Percentiles rank a stretch among this genome's conserved stretches.
Evolutionary conservation across 2,888 invertebrate genomes (phyloP).

Genomic region (Eucriotettix oculatus): DNA sequence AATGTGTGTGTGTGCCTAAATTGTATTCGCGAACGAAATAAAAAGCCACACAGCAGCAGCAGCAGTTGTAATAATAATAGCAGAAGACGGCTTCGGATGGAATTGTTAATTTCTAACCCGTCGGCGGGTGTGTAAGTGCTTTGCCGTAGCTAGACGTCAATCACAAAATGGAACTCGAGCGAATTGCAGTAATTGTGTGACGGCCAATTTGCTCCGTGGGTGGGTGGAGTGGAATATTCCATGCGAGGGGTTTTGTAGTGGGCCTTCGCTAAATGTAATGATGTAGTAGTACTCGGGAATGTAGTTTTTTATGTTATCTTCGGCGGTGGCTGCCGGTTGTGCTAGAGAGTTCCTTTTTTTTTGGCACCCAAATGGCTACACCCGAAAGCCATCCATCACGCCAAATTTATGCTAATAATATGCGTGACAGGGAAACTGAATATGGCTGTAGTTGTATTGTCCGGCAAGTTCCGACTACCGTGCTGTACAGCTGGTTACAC

Average conservation of each 20-base stretch:
- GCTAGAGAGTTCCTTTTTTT: too few relatives aligned
- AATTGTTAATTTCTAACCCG: too few relatives aligned
- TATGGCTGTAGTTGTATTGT: neutral
- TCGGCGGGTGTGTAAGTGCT: too few relatives aligned
- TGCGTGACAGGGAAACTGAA: neutral
- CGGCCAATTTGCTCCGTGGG: neutral
- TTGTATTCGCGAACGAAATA: too few relatives aligned
- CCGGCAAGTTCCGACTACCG: neutral
- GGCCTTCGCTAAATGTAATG: neutral
- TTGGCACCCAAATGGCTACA: too few relatives aligned
- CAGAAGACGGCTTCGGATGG: too few relatives aligned
- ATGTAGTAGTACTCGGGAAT: too few relatives aligned
- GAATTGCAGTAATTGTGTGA: neutral
- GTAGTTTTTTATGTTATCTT: too few relatives aligned
- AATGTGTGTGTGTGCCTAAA: too few relatives aligned
- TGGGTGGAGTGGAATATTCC: neutral
- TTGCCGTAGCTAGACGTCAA: neutral
- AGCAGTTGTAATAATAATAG: too few relatives aligned
- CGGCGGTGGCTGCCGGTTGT: too few relatives aligned
- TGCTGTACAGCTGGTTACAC: neutral
- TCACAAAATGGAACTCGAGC: neutral
- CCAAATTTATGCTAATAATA: neutral
- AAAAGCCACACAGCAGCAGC: too few relatives aligned
- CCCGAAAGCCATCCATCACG: neutral
- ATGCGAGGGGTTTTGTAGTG: neutral